phyloP scores from a whole-genome alignment of 2,113 vertebrate species.

The Heterocephalus glaber region DNA sequence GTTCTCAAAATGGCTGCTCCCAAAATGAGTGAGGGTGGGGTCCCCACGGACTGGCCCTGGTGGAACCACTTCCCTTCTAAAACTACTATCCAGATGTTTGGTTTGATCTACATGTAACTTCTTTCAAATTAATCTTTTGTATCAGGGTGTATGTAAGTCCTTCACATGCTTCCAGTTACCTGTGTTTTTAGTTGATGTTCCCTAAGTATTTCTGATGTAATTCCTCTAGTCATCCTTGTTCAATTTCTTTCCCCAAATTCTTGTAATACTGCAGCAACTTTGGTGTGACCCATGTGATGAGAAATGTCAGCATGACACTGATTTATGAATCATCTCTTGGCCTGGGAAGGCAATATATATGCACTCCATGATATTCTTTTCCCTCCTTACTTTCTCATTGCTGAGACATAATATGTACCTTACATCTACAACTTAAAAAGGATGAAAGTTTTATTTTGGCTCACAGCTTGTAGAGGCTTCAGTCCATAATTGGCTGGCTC shows the following conservation, averaged over 20 bases:
- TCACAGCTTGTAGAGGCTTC: neutral
- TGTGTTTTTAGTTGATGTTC: neutral
- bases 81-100: neutral
- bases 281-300: neutral
- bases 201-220: neutral
- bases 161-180: neutral
- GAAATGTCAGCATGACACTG: neutral
- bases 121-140: neutral
- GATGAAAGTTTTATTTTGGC: neutral
- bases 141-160: neutral
- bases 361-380: neutral
- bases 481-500: neutral
- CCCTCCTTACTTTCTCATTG: neutral
- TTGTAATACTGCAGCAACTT: neutral
- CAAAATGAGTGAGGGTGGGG: neutral
- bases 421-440: neutral
- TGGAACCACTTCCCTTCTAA: neutral
- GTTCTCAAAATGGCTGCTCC: neutral
- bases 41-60: neutral
- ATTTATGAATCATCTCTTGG: neutral
- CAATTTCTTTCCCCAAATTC: neutral
- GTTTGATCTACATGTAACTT: neutral
- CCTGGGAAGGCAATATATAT: neutral
- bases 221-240: neutral
- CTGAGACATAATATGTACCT: neutral